phyloP scores from a whole-genome alignment of 1,140 invertebrate species.

The Drosophila oshimai region DNA sequence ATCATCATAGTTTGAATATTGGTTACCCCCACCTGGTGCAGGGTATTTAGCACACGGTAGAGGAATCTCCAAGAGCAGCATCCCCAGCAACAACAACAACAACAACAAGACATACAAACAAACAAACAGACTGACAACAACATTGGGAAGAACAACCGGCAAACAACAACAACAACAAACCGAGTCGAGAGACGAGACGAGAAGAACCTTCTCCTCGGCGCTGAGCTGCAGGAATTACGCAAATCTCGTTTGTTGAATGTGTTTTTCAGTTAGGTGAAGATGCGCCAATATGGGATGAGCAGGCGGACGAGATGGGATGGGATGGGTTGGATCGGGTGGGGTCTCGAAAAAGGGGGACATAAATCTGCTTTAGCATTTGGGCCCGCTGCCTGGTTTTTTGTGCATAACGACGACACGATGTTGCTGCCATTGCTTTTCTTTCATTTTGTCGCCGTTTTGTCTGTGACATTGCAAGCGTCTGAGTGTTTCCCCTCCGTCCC shows the following conservation, averaged over 20 bases:
- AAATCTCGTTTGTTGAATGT: constrained; percentile 81
- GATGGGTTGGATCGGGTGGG: background rate
- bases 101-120: constrained; percentile 3
- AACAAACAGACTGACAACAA: constrained; percentile 21
- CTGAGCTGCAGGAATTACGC: constrained; percentile 79
- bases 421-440: constrained; percentile 66
- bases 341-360: constrained; percentile 34
- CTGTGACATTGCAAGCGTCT: constrained; percentile 69
- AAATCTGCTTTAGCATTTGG: constrained; percentile 78
- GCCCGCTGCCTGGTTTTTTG: constrained; percentile 44
- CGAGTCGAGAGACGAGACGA: constrained; percentile 53
- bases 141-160: constrained; percentile 19
- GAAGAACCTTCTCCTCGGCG: constrained; percentile 54
- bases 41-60: constrained; percentile 18
- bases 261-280: constrained; percentile 79
- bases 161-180: constrained; percentile 27
- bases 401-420: constrained; percentile 76
- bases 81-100: constrained; percentile 1
- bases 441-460: constrained; percentile 76
- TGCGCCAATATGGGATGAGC: constrained; percentile 61
- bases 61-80: constrained; percentile 10
- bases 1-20: background rate
- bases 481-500: constrained; percentile 43
- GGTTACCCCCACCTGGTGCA: background rate
- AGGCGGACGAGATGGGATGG: background rate